A percentile compares a stretch with the other conserved stretches of the same genome.
phyloP scores from a whole-genome alignment of 2,888 invertebrate genomes.

The Eupeodes luniger region DNA sequence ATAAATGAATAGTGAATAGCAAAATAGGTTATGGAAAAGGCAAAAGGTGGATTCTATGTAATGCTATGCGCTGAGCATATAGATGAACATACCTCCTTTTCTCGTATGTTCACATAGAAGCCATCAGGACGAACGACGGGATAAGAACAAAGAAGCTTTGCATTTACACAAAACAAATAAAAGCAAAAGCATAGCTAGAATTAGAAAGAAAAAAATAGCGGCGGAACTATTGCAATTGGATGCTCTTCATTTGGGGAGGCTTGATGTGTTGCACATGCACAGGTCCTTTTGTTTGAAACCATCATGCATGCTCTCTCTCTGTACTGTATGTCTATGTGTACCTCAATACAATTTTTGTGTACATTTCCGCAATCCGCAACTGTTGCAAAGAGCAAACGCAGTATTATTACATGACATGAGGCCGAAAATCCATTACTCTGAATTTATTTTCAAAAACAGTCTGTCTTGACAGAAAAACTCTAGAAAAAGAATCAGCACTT shows the following conservation, averaged over 20 bases:
- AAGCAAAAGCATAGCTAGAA: background rate
- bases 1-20: slow-evolving; percentile 70
- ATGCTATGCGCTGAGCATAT: background rate
- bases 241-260: slow-evolving; percentile 34
- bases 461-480: background rate
- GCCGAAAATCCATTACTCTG: slow-evolving; percentile 38
- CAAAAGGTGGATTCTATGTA: slow-evolving; percentile 26
- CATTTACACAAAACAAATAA: background rate
- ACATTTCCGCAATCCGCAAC: slow-evolving; percentile 65
- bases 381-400: slow-evolving; percentile 59
- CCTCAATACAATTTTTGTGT: background rate
- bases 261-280: background rate
- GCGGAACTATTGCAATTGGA: slow-evolving; percentile 48
- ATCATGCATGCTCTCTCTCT: slow-evolving; percentile 26
- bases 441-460: slow-evolving; percentile 10
- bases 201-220: background rate
- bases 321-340: too few relatives aligned
- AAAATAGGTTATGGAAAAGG: background rate
- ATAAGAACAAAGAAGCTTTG: slow-evolving; percentile 15
- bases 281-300: slow-evolving; percentile 26
- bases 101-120: slow-evolving; percentile 8
- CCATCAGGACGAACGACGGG: background rate
- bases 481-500: too few relatives aligned
- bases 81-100: too few relatives aligned
- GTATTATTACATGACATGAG: slow-evolving; percentile 49